A percentile compares a stretch with the other conserved stretches of the same genome.
phyloP scores from a whole-genome alignment of 2,113 vertebrate species.

The Pavo muticus region DNA sequence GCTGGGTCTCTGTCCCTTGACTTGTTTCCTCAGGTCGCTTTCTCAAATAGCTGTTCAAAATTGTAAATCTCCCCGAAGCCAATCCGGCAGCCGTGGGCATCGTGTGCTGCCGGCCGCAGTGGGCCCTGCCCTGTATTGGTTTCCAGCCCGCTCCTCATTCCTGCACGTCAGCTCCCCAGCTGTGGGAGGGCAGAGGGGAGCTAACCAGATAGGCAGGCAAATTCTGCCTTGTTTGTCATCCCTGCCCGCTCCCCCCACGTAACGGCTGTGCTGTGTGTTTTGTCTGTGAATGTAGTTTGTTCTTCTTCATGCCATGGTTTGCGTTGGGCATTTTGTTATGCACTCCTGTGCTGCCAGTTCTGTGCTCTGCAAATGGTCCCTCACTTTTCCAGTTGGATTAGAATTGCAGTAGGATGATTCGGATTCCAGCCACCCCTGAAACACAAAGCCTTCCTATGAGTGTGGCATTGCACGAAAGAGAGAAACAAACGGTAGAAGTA shows the following conservation, averaged over 20 bases:
- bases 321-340: accelerated
- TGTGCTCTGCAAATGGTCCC: too few species aligned
- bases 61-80: constrained; percentile 2
- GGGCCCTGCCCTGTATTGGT: background rate
- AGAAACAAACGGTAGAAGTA: background rate
- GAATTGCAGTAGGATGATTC: background rate
- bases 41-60: constrained; percentile 15
- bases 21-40: background rate
- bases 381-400: background rate
- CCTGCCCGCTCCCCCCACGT: accelerated
- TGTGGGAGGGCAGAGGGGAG: background rate
- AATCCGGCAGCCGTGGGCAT: background rate
- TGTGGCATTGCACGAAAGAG: background rate
- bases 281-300: background rate
- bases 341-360: accelerated
- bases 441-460: background rate
- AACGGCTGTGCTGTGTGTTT: background rate
- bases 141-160: background rate
- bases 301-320: background rate
- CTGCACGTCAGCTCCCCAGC: background rate
- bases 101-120: background rate
- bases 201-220: accelerated
- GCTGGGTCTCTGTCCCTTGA: background rate
- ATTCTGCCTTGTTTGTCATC: accelerated
- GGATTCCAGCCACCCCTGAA: background rate